Percentiles rank a stretch among this genome's conserved stretches.
phyloP scores from a whole-genome alignment of 2,888 invertebrate genomes.

The Drosophila maculinotata region DNA sequence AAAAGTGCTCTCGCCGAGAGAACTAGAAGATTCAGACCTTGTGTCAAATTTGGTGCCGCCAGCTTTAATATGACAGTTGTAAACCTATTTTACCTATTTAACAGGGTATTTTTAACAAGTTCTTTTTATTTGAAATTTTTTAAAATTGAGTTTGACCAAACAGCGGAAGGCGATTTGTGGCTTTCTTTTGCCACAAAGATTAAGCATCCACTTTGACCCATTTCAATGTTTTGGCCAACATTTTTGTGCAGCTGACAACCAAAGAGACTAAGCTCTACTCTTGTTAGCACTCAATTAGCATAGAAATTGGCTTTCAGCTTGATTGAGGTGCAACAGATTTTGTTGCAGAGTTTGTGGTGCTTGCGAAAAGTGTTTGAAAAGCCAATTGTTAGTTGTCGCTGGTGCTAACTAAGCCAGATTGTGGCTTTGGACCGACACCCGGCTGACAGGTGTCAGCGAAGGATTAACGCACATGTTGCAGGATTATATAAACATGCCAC shows the following conservation, averaged over 20 bases:
- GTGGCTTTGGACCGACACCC: conserved; percentile 14
- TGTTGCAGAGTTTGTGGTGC: conserved; percentile 1
- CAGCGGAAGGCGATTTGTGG: neutral
- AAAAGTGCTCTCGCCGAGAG: no score
- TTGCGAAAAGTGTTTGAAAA: conserved; percentile 9
- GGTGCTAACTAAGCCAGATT: neutral
- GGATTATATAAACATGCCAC: conserved; percentile 51
- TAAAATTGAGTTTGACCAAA: no score
- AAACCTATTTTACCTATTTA: no score
- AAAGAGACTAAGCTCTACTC: conserved; percentile 10
- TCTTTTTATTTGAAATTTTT: neutral
- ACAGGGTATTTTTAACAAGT: neutral
- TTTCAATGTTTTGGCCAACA: conserved; percentile 23
- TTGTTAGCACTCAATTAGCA: conserved; percentile 71
- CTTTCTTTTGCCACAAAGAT: neutral
- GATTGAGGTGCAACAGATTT: conserved; percentile 59
- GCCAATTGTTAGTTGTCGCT: conserved; percentile 5
- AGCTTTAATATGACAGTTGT: no score
- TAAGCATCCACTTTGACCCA: conserved; percentile 25
- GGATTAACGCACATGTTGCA: conserved; percentile 33
- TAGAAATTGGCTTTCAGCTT: conserved; percentile 72
- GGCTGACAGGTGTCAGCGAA: conserved; percentile 54
- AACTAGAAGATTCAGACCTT: no score
- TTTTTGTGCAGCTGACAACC: conserved; percentile 29
- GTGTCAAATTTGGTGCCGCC: no score